Evolutionary conservation across 2,113 vertebrate species (phyloP).

Genomic region (Nipponia nippon): DNA sequence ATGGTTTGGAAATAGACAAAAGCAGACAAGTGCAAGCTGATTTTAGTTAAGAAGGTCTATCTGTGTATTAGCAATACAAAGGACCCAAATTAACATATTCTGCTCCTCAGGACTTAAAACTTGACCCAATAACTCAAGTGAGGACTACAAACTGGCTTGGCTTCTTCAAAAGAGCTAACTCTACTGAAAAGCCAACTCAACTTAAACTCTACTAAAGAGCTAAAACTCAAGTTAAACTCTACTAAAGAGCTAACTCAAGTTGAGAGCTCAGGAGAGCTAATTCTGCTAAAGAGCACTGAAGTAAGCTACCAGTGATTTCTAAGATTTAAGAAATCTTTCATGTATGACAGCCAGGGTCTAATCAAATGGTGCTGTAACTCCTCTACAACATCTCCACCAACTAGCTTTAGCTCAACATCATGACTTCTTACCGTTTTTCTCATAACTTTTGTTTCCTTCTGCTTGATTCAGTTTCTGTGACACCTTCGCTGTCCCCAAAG

Average conservation of each 20-base stretch:
- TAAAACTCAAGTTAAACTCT: neutral
- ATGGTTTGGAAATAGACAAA: neutral
- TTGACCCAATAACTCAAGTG: neutral
- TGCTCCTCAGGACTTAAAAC: neutral
- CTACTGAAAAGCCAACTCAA: neutral
- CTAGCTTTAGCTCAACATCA: neutral
- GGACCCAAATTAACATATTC: neutral
- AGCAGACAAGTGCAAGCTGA: neutral
- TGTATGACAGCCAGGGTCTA: neutral
- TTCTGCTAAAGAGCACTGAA: neutral
- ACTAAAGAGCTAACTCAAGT: neutral
- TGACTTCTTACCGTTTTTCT: neutral
- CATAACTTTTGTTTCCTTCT: neutral
- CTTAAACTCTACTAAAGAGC: neutral
- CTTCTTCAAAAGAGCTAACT: neutral
- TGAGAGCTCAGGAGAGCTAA: neutral
- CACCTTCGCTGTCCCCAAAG: neutral
- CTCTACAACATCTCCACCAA: neutral
- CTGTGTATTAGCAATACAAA: neutral
- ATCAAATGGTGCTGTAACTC: neutral
- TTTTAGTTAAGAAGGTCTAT: neutral
- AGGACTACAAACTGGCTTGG: neutral
- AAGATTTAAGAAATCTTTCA: neutral
- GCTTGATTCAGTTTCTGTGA: neutral
- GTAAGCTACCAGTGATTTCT: neutral